Percentiles rank a stretch among this genome's conserved stretches.
Evolutionary conservation across 2,797 vertebrate genomes (phyloP).

Genomic region (Chloroceryle amazona): DNA sequence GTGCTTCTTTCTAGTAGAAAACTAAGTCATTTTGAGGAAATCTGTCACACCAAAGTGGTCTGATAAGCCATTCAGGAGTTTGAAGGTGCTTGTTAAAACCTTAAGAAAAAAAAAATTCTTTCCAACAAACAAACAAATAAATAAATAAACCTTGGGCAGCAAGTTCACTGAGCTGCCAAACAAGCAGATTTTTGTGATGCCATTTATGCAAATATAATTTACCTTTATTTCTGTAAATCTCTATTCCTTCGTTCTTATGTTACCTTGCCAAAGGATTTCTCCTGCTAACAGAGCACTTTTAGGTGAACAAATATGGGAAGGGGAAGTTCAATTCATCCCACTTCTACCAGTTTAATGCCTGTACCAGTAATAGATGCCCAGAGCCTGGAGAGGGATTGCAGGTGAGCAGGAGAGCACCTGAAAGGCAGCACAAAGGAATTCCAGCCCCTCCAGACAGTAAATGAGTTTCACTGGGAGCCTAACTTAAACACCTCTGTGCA

Average conservation of each 20-base stretch:
- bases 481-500: background rate
- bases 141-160: background rate
- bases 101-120: background rate
- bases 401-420: background rate
- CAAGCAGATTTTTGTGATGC: background rate
- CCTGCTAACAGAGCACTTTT: background rate
- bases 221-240: background rate
- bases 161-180: background rate
- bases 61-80: background rate
- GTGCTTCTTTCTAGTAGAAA: background rate
- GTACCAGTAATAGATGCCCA: background rate
- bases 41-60: background rate
- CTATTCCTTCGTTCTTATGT: background rate
- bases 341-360: background rate
- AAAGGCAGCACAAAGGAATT: background rate
- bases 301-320: background rate
- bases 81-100: background rate
- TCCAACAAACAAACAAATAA: background rate
- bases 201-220: background rate
- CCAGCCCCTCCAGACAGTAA: background rate
- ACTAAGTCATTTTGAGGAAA: background rate
- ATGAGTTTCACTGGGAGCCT: background rate
- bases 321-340: background rate
- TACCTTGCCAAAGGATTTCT: background rate
- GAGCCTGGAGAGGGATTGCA: background rate